Evolutionary conservation across 37 sponge, comb jelly and placozoan genomes (phyloP).

Genomic region (Spongilla lacustris): DNA sequence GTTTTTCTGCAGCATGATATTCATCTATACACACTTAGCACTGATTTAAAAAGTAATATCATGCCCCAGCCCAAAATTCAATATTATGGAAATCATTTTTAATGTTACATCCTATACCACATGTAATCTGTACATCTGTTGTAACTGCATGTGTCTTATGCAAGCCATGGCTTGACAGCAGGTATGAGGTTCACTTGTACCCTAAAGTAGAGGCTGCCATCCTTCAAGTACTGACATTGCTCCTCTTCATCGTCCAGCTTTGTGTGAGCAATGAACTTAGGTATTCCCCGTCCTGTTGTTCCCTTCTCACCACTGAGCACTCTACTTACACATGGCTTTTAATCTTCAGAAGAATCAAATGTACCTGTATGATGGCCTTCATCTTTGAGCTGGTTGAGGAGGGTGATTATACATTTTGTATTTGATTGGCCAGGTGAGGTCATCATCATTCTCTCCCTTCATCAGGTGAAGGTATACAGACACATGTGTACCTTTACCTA

Average conservation of each 20-base stretch:
- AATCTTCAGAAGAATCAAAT: not conserved
- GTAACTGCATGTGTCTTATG: no score
- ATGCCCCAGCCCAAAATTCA: no score
- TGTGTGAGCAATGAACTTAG: constrained; percentile 11
- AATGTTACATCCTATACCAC: no score
- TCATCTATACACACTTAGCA: no score
- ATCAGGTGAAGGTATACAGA: constrained; percentile 21
- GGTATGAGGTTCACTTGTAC: not conserved
- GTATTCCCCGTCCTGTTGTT: not conserved
- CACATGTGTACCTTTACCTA: constrained; percentile 15
- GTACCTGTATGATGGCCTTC: not conserved
- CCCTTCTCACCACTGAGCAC: not conserved
- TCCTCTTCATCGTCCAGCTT: not conserved
- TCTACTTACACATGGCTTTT: not conserved
- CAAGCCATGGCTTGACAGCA: no score
- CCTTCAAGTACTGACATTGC: constrained; percentile 6
- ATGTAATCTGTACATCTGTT: no score
- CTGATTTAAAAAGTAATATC: no score
- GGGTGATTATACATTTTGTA: not conserved
- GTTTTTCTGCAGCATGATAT: no score
- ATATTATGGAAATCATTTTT: no score
- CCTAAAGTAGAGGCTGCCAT: constrained; percentile 37
- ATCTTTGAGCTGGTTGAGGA: constrained; percentile 16
- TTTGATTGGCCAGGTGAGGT: constrained; percentile 15
- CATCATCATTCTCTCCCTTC: not conserved